Evolutionary conservation across 2,797 vertebrate genomes (phyloP).

Genomic region (Schizothorax lantsangensis): DNA sequence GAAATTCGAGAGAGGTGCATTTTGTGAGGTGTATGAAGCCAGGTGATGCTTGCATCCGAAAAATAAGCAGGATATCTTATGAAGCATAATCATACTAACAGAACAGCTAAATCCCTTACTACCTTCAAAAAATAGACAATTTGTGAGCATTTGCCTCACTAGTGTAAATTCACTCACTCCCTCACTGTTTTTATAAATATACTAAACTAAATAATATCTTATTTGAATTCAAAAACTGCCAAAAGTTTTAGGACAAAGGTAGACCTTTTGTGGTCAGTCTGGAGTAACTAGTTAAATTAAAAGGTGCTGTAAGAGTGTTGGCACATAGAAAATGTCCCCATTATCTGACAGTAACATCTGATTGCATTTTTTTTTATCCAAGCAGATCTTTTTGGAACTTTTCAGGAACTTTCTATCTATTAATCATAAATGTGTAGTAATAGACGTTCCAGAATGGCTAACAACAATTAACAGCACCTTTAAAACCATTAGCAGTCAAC

Average conservation of each 20-base stretch:
- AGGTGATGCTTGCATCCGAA: slow-evolving; percentile 50
- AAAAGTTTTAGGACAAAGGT: neutral
- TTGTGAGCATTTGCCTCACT: too few relatives aligned
- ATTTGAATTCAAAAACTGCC: neutral
- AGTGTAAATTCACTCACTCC: neutral
- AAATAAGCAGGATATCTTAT: slow-evolving; percentile 53
- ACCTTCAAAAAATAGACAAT: neutral
- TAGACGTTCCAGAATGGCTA: neutral
- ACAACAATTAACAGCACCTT: slow-evolving; percentile 13
- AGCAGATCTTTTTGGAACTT: neutral
- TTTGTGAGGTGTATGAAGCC: slow-evolving; percentile 24
- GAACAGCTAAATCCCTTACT: slow-evolving; percentile 27
- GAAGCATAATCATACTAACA: slow-evolving; percentile 21
- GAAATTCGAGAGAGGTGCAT: slow-evolving; percentile 42
- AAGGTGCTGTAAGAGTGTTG: neutral
- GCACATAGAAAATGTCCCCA: neutral
- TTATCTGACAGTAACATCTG: neutral
- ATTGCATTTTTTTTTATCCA: neutral
- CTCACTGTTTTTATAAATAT: neutral
- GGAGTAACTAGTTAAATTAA: neutral
- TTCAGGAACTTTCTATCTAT: neutral
- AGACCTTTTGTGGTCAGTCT: neutral
- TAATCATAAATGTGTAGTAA: neutral
- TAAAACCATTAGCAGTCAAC: slow-evolving; percentile 4
- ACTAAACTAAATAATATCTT: neutral